These are phyloP conservation scores for Patella ulyssiponensis DNA, from an alignment of 2,888 invertebrate species.

Conservation along the genomic window DNA sequence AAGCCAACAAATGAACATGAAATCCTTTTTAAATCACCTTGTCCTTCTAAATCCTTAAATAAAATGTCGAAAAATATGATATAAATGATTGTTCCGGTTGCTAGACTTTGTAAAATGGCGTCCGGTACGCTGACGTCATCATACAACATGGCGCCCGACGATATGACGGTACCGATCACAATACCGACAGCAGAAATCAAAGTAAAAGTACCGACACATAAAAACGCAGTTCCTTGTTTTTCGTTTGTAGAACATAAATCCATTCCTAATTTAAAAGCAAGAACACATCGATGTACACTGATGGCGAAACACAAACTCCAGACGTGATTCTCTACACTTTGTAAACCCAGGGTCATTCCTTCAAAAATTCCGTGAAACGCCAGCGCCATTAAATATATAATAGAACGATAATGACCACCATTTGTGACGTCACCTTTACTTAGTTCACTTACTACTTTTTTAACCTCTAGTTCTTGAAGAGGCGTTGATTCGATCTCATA, in stretches of 20 bases:
- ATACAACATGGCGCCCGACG: constrained; percentile 61
- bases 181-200: constrained; percentile 60
- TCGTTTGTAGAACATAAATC: constrained; percentile 59
- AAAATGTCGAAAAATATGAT: constrained; percentile 65
- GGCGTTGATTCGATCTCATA: constrained; percentile 13
- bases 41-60: constrained; percentile 62
- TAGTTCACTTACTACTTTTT: constrained; percentile 60
- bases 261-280: constrained; percentile 62
- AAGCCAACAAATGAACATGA: constrained; percentile 64
- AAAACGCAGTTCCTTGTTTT: constrained; percentile 56
- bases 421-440: constrained; percentile 51
- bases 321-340: constrained; percentile 57
- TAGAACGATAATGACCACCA: constrained; percentile 59
- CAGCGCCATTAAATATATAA: constrained; percentile 59
- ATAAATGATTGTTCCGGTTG: constrained; percentile 64
- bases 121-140: constrained; percentile 61
- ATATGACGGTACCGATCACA: constrained; percentile 59
- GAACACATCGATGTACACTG: constrained; percentile 56
- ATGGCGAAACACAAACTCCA: constrained; percentile 64
- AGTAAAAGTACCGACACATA: constrained; percentile 59
- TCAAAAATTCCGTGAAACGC: constrained; percentile 65
- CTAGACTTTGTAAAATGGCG: constrained; percentile 62
- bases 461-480: constrained; percentile 53
- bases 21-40: constrained; percentile 60
- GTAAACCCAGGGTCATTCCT: constrained; percentile 62